Evolutionary conservation across 2,113 vertebrate genomes (phyloP).

Genomic region (Pelecanus crispus): DNA sequence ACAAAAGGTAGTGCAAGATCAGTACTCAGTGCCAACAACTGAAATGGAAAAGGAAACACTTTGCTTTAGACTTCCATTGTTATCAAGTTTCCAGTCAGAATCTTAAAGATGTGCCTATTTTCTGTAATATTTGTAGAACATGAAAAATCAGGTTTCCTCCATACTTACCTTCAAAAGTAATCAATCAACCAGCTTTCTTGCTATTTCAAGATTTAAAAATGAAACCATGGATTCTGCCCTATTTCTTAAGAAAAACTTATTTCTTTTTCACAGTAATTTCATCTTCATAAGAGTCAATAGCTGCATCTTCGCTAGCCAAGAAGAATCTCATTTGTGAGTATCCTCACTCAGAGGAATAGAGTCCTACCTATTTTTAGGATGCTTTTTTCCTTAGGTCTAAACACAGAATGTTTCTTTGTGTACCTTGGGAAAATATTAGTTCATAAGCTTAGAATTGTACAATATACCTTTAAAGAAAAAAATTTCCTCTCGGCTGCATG

Average conservation of each 20-base stretch:
- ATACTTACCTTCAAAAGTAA: not conserved
- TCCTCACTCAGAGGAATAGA: not conserved
- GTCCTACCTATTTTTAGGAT: not conserved
- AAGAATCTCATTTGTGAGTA: not conserved
- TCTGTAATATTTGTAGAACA: not conserved
- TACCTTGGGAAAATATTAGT: not conserved
- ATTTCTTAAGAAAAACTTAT: not conserved
- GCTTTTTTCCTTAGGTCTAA: not conserved
- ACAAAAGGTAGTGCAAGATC: not conserved
- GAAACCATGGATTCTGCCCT: not conserved
- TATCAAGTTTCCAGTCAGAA: not conserved
- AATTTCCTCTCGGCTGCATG: not conserved
- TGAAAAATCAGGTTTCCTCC: not conserved
- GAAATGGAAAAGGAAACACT: not conserved
- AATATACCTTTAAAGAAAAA: not conserved
- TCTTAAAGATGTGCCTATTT: not conserved
- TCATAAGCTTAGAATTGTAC: not conserved
- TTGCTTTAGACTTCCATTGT: not conserved
- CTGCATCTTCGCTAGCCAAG: not conserved
- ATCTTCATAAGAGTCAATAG: not conserved
- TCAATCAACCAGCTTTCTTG: not conserved
- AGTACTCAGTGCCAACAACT: not conserved
- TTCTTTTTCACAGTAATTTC: not conserved
- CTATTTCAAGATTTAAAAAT: not conserved
- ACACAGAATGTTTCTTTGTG: not conserved